Evolutionary conservation across 1,140 invertebrate genomes (phyloP), one percentile per base, ranked within the genome.

Genomic region (Matsumurasca onukii): DNA sequence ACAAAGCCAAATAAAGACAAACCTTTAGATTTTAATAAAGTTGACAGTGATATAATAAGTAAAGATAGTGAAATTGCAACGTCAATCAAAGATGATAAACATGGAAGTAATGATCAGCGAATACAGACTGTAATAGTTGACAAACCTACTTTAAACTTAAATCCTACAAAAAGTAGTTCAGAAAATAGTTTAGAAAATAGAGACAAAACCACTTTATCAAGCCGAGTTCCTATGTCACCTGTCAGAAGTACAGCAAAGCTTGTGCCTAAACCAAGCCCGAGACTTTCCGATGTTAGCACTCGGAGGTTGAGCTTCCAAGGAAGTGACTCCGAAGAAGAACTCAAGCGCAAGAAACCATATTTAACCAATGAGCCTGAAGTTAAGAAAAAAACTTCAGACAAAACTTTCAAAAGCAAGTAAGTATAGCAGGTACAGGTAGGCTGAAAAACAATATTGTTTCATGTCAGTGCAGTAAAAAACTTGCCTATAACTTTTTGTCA

Each of bases 241-340:
- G 9, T 59, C 3, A 59, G 30, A 59, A 9, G 13, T 2, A 27
- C 25, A 59, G 25, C 55, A 3, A 59, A 59, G n/a, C 24, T 59
- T 22, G 55, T 29, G 30, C 55, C 55, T 5, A 59, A 59, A 59
- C 55, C 55, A 27, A 27, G 55, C n/a, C 55, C 55, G 3, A 59
- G 24, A 5, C 22, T 59, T 59, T 27, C 24, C 9, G 55, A 59
- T 29, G 3, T 24, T 3, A n/a, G 2, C 9, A 12, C 5, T 12
- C 25, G 55, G 30, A 59, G 55, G 30, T 27, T 59, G 25, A 59
- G 55, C 30, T 59, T 59, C 30, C 55, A 59, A 9, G 55, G 55
- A 22, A 59, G 55, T 29, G 55, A 59, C 30, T 59, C 55, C 9
- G 55, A 59, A 29, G 55, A 59, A 1, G 55, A 59, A 9, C 3